Evolutionary conservation across 2,113 vertebrate genomes (phyloP), one percentile per base, ranked within the genome.

Genomic region (Prinia subflava): DNA sequence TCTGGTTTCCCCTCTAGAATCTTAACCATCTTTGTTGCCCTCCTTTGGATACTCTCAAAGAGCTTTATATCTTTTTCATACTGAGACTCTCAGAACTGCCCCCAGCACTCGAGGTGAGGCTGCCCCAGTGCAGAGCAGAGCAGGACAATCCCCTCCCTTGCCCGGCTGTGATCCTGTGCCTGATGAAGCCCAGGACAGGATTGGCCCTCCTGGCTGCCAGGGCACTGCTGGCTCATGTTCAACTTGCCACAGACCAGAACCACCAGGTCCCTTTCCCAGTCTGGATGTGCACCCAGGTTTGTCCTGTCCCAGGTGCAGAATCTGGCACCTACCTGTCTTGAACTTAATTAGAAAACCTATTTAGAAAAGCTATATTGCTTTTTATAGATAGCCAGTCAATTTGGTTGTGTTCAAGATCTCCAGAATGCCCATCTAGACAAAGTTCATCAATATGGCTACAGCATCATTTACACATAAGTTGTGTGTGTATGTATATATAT

Each of bases 101-200:
- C 14, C 16, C 62, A 60, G 47, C 55, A 47, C 33, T 47, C 0
- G 9, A 53, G 39, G 30, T 41, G 53, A 52, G 28, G 39, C 25
- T 0, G 2, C 41, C 11, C 27, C 44, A 57, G 37, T 2, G 1
- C 53, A 83, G 70, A 62, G n/a, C 21, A 76, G 17, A 62, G 46
- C 0, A 0, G 70, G 55, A 76, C 70, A 90, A 27, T 33, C 25
- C 17, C 25, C 41, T 62, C 35, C 25, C 47, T 42, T 35, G 22
- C 49, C 33, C 0, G 0, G 27, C 70, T 62, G 69, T 0, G 1
- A 25, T 75, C 78, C 55, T 47, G n/a, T 13, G 20, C 41, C 62
- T 41, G 55, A 41, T 69, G 44, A 1, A 0, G 10, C 12, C 27
- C 37, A 44, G 44, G 15, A 59, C 52, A 24, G 0, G 0, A 0